Evolutionary conservation across 1,140 invertebrate genomes (phyloP), one percentile per base, ranked within the genome.

Genomic region (Penaeus japonicus): DNA sequence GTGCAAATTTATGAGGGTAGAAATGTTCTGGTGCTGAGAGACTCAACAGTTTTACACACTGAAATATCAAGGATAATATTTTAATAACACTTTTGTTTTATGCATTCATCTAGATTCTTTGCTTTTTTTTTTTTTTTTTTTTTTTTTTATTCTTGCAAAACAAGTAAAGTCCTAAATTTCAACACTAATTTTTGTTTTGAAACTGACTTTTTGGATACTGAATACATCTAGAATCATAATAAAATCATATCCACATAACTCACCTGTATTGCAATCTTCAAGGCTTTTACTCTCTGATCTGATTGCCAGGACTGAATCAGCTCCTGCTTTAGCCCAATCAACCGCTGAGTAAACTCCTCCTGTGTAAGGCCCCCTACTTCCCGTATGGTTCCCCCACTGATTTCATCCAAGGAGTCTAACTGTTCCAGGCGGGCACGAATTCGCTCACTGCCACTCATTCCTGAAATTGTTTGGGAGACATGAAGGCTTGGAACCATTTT

Each of bases 1-100:
- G 94, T 47, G 98, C 96, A 95, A 98, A 99, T 94, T 99, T 99
- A 93, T 97, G 98, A 0, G 98, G 98, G 94, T 99, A 99, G 93
- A 99, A 99, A 91, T 96, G 96, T 91, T 98, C 95, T 0, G 96
- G 97, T 89, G 95, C 95, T 22, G 96, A 96, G 92, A 99, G 97
- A 10, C 96, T 95, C 35, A 99, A 93, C 90, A 99, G 93, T 94
- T 99, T 99, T 30, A 97, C 96, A 94, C 97, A 98, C 94, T 99
- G 92, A 65, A 94, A 93, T 15, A 32, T 91, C 91, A 90, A 90
- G 79, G 91, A 87, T 90, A 85, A 86, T 62, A 22, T 32, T 30
- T 78, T 32, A 75, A 54, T 87, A 80, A 90, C 62, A 81, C 39
- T 20, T 12, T 85, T 75, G 3, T 24, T 65, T 39, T 82, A 89